These are phyloP conservation scores for Platyscapa corneri DNA, from an alignment of 1,140 invertebrate genomes.

Conservation along the genomic window DNA sequence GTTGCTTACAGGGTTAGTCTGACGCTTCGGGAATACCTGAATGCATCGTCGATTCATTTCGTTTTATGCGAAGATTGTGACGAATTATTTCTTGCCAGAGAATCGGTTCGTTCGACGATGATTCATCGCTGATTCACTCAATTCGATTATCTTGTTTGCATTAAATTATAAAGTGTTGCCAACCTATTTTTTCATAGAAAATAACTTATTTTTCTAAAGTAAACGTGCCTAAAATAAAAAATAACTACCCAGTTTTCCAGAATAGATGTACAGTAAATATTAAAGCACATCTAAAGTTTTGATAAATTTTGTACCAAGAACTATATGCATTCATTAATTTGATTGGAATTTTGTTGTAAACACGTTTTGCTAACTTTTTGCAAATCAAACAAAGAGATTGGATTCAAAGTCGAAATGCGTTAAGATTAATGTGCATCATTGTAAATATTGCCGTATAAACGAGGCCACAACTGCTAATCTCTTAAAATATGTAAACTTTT, in stretches of 20 bases:
- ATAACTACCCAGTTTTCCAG: too few relatives aligned
- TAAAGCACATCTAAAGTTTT: background rate
- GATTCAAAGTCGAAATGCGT: too few relatives aligned
- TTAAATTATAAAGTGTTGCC: background rate
- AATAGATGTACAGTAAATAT: background rate
- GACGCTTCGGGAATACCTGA: conserved; percentile 1
- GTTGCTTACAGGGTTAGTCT: background rate
- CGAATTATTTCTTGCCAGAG: conserved; percentile 23
- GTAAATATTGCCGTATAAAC: too few relatives aligned
- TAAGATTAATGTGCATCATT: too few relatives aligned
- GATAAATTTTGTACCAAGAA: background rate
- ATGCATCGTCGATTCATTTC: background rate
- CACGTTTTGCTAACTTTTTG: too few relatives aligned
- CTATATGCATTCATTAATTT: too few relatives aligned
- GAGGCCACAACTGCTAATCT: too few relatives aligned
- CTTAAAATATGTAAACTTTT: too few relatives aligned
- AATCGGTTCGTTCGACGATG: background rate
- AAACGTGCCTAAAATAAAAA: too few relatives aligned
- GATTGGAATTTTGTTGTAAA: too few relatives aligned
- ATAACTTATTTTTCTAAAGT: too few relatives aligned
- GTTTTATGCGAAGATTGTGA: conserved; percentile 3
- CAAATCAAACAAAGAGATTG: too few relatives aligned
- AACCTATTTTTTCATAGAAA: background rate
- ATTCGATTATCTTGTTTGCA: conserved; percentile 32
- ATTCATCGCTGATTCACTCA: conserved; percentile 24